Conservation (phyloP, 2,113 vertebrate genomes). For the Dunckerocampus dactyliophorus region DNA sequence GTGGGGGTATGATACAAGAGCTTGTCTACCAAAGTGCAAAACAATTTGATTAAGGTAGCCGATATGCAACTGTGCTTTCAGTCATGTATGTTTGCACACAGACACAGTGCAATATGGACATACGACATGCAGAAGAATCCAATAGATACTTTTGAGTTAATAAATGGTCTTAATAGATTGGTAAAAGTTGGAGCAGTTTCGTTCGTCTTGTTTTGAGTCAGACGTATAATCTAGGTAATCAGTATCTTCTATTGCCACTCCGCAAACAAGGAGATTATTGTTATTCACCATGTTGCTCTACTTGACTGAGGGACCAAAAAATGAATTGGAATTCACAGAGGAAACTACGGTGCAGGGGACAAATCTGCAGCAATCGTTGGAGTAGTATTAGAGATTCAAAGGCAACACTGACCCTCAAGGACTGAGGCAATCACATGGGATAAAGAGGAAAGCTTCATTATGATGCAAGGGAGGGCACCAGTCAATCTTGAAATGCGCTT, state of each 20-base stretch:
- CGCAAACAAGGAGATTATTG: constrained; percentile 12
- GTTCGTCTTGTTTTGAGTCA: constrained; percentile 9
- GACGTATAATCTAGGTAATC: constrained; percentile 1
- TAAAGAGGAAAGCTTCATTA: constrained; percentile 34
- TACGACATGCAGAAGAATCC: not conserved
- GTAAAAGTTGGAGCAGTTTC: not conserved
- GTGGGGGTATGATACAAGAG: constrained; percentile 7
- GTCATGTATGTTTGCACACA: not conserved
- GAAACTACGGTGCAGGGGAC: not conserved
- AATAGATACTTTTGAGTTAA: not conserved
- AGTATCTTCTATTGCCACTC: not conserved
- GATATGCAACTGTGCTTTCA: no score
- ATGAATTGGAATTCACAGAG: constrained; percentile 1
- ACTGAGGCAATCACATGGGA: constrained; percentile 28
- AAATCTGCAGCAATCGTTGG: not conserved
- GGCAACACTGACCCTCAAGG: constrained; percentile 35
- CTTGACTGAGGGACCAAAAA: constrained; percentile 2
- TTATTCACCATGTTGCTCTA: constrained; percentile 18
- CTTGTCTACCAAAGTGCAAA: constrained; percentile 18
- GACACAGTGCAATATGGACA: constrained; percentile 1
- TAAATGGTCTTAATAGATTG: constrained; percentile 11
- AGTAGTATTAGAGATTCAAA: constrained; percentile 14
- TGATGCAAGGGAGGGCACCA: constrained; percentile 35
- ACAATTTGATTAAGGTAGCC: constrained; percentile 3
- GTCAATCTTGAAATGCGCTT: constrained; percentile 26